Percentiles rank a stretch among this genome's conserved stretches.
phyloP scores from a whole-genome alignment of 2,888 invertebrate species.

The Andrena hattorfiana region DNA sequence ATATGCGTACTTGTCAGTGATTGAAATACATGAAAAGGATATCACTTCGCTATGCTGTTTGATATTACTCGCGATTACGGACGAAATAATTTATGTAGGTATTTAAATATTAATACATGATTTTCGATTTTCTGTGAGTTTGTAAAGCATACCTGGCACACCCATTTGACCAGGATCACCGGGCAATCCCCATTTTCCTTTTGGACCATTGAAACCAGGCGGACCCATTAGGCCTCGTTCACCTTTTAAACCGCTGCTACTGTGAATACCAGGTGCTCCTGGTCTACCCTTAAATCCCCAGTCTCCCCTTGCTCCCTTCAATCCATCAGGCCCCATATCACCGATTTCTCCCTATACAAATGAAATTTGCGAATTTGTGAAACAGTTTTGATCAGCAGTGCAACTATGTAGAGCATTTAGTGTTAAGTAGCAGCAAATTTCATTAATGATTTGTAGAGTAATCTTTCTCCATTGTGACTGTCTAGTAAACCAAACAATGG shows the following conservation, averaged over 20 bases:
- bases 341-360: slow-evolving; percentile 82
- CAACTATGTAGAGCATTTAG: neutral
- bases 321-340: slow-evolving; percentile 85
- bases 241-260: slow-evolving; percentile 87
- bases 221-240: slow-evolving; percentile 83
- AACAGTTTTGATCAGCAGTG: neutral
- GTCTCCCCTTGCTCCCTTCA: slow-evolving; percentile 89
- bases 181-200: slow-evolving; percentile 83
- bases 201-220: slow-evolving; percentile 83
- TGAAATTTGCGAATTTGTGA: slow-evolving; percentile 14
- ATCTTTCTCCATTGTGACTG: too few relatives aligned
- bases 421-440: too few relatives aligned
- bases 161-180: slow-evolving; percentile 86
- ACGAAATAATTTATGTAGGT: too few relatives aligned
- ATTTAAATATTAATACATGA: neutral
- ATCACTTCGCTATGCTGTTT: too few relatives aligned
- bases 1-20: too few relatives aligned
- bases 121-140: neutral
- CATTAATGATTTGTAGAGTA: too few relatives aligned
- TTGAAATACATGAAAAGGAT: too few relatives aligned
- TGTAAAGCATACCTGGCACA: slow-evolving; percentile 83
- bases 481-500: too few relatives aligned
- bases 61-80: too few relatives aligned
- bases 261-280: slow-evolving; percentile 79
- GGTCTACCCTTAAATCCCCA: slow-evolving; percentile 76